Conservation (phyloP, 2,888 invertebrate species). For the Ligdia adustata region DNA sequence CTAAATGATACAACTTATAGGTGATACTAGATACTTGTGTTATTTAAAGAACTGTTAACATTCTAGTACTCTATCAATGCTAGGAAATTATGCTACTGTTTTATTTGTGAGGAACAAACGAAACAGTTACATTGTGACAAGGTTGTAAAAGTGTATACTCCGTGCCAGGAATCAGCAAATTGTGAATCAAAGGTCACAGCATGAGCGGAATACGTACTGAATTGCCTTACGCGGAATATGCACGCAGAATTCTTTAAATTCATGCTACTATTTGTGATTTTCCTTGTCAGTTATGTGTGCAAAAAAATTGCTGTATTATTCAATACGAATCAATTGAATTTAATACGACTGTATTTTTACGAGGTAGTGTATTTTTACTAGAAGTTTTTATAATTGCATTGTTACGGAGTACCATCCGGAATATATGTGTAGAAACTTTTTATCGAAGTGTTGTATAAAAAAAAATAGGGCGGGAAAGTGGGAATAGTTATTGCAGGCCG, state of each 20-base stretch:
- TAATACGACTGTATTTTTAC: conserved; percentile 12
- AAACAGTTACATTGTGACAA: background rate
- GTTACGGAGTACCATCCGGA: conserved; percentile 3
- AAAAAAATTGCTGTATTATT: conserved; percentile 20
- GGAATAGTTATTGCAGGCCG: too few species aligned
- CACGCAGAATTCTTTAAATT: conserved; percentile 15
- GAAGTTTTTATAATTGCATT: conserved; percentile 2
- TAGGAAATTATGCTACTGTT: background rate
- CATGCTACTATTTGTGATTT: conserved; percentile 4
- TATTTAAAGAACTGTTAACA: too few species aligned
- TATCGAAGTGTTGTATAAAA: too few species aligned
- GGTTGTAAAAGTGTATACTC: conserved; percentile 1
- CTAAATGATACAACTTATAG: conserved; percentile 3
- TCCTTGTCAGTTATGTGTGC: conserved; percentile 14
- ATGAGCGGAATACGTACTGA: conserved; percentile 18
- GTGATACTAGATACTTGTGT: too few species aligned
- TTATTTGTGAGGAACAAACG: background rate
- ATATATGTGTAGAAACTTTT: too few species aligned
- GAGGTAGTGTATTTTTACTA: background rate
- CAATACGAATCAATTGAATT: conserved; percentile 13
- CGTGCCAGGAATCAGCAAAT: conserved; percentile 17
- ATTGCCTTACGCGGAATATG: conserved; percentile 17
- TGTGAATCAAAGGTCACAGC: conserved; percentile 20
- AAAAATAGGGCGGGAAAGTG: too few species aligned
- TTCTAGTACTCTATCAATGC: conserved; percentile 1